phyloP scores from a whole-genome alignment of 2,113 vertebrate species.

The Phalacrocorax aristotelis region DNA sequence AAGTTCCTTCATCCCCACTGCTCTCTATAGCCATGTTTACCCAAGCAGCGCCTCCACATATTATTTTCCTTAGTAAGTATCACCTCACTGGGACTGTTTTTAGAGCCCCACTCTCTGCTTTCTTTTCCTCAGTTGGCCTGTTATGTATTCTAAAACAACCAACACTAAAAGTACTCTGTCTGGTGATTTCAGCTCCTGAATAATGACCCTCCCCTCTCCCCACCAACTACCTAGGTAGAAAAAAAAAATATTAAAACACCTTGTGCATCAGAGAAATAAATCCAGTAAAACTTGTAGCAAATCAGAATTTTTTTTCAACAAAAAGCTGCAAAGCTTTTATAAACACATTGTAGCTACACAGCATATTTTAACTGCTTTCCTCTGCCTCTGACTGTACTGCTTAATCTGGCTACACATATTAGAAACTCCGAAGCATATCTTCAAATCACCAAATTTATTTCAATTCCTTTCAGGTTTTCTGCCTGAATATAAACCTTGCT shows the following conservation, averaged over 20 bases:
- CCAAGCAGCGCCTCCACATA: background rate
- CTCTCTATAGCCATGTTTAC: background rate
- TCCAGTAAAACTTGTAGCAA: background rate
- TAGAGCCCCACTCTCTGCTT: background rate
- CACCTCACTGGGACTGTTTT: background rate
- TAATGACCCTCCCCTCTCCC: background rate
- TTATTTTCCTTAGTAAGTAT: background rate
- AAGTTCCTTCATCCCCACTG: background rate
- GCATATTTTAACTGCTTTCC: background rate
- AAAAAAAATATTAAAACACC: background rate
- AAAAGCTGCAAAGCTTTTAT: background rate
- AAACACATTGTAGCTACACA: background rate
- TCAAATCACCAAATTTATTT: background rate
- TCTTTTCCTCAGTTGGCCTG: background rate
- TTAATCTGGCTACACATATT: background rate
- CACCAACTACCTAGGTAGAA: background rate
- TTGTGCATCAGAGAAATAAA: background rate
- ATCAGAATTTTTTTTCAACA: background rate
- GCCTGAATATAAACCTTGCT: background rate
- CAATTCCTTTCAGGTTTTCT: background rate
- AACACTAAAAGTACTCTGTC: background rate
- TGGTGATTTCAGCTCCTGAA: background rate
- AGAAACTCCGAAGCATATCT: background rate
- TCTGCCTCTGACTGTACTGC: background rate
- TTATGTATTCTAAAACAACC: background rate